Base-by-base conservation (phyloP, 2,797 vertebrate genomes). In the Salarias fasciatus region DNA sequence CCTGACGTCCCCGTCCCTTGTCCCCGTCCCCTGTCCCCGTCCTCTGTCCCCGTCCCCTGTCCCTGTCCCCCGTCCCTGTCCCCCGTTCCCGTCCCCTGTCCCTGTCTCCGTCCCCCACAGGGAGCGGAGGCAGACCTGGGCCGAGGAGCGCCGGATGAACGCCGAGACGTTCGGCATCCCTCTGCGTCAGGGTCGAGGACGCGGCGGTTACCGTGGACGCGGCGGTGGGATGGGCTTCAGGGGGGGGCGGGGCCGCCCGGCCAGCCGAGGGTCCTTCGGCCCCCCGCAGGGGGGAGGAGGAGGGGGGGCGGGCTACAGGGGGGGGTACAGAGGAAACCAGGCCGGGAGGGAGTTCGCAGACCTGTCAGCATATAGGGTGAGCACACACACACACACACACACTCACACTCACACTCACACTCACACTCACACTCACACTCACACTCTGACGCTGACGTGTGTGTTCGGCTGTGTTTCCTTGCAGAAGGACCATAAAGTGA, bases 401-500 rank as follows among this genome's bases (percentile, higher is more conserved):
- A 24, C 18, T 24, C 10, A 15, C 2, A 3, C 18, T 3, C 18
- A 3, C 18, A 24, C 18, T 24, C 18, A 24, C 31, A 13, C 10
- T 15, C 2, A 3, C 18, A 3, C 18, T 3, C 18, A 24, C 18
- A 24, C 18, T 24, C 10, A 15, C 2, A 3, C 18, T 3, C 18
- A 3, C 18, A 24, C 18, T 24, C 18, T 24, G n/a, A n/a, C n/a
- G n/a, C n/a, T n/a, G n/a, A n/a, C n/a, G n/a, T n/a, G n/a, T n/a
- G n/a, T n/a, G n/a, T 3, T 30, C 0, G 43, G 9, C 12, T 8
- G 6, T 11, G 3, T 53, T 47, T 28, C 55, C 7, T 79, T 92
- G 59, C 92, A 98, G 97, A 98, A 99, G 95, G 97, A 99, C 87
- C 97, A 95, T 92, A 98, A 97, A 89, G 95, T 95, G 92, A 92